These are phyloP conservation scores for Montipora capitata DNA, from an alignment of 92 coral and sea anemone species.

Conservation along the genomic window DNA sequence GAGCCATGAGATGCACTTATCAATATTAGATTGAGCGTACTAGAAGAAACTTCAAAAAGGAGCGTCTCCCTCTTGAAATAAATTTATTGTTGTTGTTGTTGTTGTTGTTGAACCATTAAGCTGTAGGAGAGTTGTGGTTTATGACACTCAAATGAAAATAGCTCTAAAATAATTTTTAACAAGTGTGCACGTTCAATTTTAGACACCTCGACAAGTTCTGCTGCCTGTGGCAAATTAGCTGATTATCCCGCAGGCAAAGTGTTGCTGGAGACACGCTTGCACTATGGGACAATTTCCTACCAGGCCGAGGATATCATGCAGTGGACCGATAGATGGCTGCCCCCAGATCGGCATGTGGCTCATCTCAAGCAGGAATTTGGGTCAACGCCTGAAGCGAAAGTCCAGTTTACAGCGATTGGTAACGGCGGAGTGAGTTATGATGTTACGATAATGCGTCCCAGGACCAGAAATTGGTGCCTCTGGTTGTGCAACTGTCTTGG, in stretches of 20 bases:
- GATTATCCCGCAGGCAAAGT: background rate
- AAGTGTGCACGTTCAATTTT: background rate
- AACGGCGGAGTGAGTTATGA: background rate
- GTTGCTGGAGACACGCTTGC: slow-evolving; percentile 2
- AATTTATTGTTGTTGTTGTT: background rate
- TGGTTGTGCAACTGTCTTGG: background rate
- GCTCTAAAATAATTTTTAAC: background rate
- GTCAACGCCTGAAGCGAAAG: background rate
- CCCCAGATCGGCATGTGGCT: background rate
- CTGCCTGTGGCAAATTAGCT: background rate
- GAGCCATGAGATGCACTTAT: too few relatives aligned
- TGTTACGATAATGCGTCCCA: background rate
- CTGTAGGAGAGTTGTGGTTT: too few relatives aligned
- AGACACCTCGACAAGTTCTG: background rate
- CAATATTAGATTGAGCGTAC: too few relatives aligned
- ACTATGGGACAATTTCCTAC: slow-evolving; percentile 23
- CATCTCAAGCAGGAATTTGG: background rate
- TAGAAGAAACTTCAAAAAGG: too few relatives aligned
- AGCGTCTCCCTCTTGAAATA: too few relatives aligned
- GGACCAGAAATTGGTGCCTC: background rate
- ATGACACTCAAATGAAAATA: too few relatives aligned
- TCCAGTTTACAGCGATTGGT: background rate
- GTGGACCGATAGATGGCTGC: slow-evolving; percentile 15
- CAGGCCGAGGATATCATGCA: background rate
- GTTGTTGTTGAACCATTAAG: too few relatives aligned